Conservation (phyloP, 2,797 vertebrate species). For the Danio tinwini region DNA sequence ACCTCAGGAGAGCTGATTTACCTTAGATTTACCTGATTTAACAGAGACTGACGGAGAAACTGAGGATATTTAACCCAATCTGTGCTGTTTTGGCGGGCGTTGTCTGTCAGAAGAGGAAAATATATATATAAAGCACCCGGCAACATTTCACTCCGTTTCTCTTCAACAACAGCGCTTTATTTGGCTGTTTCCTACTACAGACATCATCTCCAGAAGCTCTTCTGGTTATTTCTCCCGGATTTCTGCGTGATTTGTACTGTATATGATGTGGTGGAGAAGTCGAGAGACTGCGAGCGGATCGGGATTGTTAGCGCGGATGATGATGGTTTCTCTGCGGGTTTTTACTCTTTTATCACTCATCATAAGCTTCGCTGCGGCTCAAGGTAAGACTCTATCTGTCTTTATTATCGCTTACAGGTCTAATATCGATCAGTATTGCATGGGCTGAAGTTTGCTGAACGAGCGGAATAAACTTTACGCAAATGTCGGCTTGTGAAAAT, state of each 20-base stretch:
- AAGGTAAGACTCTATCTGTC: conserved; percentile 80
- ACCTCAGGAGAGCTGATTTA: conserved; percentile 60
- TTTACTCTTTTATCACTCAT: conserved; percentile 77
- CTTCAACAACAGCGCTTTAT: background rate
- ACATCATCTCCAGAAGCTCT: conserved; percentile 3
- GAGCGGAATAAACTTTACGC: conserved; percentile 2
- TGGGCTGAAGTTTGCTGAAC: background rate
- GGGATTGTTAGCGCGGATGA: conserved; percentile 81
- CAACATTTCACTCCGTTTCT: background rate
- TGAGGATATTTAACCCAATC: conserved; percentile 40
- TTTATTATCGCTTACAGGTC: background rate
- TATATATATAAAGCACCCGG: background rate
- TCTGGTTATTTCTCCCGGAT: conserved; percentile 47
- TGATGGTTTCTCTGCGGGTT: conserved; percentile 80
- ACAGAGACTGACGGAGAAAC: background rate
- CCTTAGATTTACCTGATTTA: conserved; percentile 25
- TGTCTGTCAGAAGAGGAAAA: conserved; percentile 11
- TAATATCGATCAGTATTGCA: background rate
- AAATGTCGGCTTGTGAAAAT: background rate
- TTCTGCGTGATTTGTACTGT: conserved; percentile 70
- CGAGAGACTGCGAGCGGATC: conserved; percentile 76
- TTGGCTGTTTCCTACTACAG: background rate
- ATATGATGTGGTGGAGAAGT: conserved; percentile 81
- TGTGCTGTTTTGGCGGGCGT: conserved; percentile 13
- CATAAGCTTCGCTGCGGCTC: conserved; percentile 78